A percentile compares a stretch with the other conserved stretches of the same genome.
Conservation (phyloP, 2,888 invertebrate species). For the Latrodectus elegans region DNA sequence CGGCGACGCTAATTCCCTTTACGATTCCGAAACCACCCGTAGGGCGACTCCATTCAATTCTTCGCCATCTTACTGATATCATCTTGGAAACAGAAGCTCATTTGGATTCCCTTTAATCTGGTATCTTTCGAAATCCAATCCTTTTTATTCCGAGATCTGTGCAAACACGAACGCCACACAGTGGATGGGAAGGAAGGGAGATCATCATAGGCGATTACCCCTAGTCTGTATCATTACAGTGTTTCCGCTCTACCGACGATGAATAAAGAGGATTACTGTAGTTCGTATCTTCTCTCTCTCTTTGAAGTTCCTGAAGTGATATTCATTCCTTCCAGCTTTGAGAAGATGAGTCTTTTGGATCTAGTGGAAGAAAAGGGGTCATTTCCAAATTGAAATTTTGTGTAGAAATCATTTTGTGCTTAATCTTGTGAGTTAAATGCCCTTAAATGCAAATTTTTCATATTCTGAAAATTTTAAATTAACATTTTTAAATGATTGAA, state of each 20-base stretch:
- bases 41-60: background rate
- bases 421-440: too few relatives aligned
- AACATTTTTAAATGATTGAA: too few relatives aligned
- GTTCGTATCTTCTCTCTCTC: background rate
- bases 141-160: background rate
- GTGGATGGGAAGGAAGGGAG: background rate
- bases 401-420: too few relatives aligned
- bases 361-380: too few relatives aligned
- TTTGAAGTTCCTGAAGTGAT: too few relatives aligned
- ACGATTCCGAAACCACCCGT: too few relatives aligned
- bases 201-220: conserved; percentile 5
- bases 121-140: background rate
- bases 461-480: too few relatives aligned
- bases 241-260: conserved; percentile 1
- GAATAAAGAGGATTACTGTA: conserved; percentile 1
- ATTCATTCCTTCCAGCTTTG: too few relatives aligned
- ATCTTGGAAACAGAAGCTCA: background rate
- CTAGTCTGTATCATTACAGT: background rate
- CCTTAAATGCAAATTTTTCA: too few relatives aligned
- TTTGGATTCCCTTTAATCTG: background rate
- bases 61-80: background rate
- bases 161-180: background rate
- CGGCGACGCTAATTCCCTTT: too few relatives aligned
- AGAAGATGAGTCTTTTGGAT: too few relatives aligned
- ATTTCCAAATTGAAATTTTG: too few relatives aligned